Evolutionary conservation across 2,888 invertebrate genomes (phyloP), one percentile per base, ranked within the genome.

Genomic region (Plutella xylostella): DNA sequence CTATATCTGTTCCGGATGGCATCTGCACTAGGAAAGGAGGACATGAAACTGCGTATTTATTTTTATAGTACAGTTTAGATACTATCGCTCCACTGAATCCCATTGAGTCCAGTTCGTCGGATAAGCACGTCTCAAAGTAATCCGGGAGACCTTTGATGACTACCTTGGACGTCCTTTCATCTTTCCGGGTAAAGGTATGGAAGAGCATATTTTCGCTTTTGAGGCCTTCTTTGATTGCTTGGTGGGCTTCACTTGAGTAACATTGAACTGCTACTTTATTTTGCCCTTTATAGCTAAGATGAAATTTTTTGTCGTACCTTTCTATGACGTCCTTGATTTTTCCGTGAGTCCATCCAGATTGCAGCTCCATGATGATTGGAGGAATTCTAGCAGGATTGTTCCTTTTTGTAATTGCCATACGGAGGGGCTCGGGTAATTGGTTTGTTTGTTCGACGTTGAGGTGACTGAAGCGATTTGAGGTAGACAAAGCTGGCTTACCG

Each of bases 21-120:
- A 60, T 61, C 61, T 59, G 60, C 63, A 48, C 34, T 2, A 48
- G 20, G 4, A 46, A 39, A 3, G 39, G 42, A 4, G 44, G 65
- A 61, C 61, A 60, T 56, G 12, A 30, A 14, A 69, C 72, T 72
- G 67, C 20, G 11, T 17, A 7, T 3, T 17, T n/a, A 18, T 30
- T 30, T 5, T 12, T 7, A 18, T 2, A 6, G 4, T 37, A 18
- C 19, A 37, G 19, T 19, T 4, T 19, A 12, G 9, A 18, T 4
- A 37, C 35, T 37, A 11, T 3, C 7, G 12, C 11, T 4, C 19
- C 18, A 18, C 12, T n/a, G 12, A 37, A 37, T 2, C 35, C 35
- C 17, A 37, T 17, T 2, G 19, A 7, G 5, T 4, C 18, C 18
- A 37, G n/a, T 9, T 37, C 35, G 2, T 37, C 19, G 3, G 4